Conservation (phyloP, 1,140 invertebrate genomes). For the Condylostylus longicornis region DNA sequence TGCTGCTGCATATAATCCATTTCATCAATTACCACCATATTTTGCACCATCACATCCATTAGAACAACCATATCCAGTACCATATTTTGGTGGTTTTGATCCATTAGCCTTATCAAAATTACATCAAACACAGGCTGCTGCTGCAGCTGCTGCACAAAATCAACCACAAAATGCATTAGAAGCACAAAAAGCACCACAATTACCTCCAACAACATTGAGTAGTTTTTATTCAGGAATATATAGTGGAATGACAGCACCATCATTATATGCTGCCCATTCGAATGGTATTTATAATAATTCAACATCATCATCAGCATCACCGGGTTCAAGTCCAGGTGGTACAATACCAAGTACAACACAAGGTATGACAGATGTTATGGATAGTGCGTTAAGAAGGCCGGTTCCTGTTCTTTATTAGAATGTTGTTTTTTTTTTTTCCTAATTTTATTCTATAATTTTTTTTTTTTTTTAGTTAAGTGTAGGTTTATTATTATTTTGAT, state of each 20-base stretch:
- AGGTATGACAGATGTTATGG: constrained; percentile 15
- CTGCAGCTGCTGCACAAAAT: constrained; percentile 24
- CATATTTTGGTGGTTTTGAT: constrained; percentile 49
- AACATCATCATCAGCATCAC: constrained; percentile 33
- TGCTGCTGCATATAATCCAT: constrained; percentile 33
- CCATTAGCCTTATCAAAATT: constrained; percentile 43
- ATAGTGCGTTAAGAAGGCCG: constrained; percentile 37
- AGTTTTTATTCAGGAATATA: constrained; percentile 48
- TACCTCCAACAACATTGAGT: constrained; percentile 39
- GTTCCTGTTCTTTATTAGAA: constrained; percentile 40
- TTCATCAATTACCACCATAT: constrained; percentile 42
- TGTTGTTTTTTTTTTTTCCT: too few relatives aligned
- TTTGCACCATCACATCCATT: constrained; percentile 37
- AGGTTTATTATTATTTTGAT: too few relatives aligned
- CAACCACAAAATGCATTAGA: constrained; percentile 27
- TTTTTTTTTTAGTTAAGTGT: too few relatives aligned
- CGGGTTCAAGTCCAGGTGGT: constrained; percentile 33
- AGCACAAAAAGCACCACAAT: constrained; percentile 27
- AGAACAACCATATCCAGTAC: constrained; percentile 38
- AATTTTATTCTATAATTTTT: too few relatives aligned
- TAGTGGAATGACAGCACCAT: constrained; percentile 31
- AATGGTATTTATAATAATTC: constrained; percentile 28
- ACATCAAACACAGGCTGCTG: constrained; percentile 25
- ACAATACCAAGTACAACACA: constrained; percentile 26
- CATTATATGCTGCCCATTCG: constrained; percentile 32